Base-by-base conservation (phyloP, 2,797 vertebrate genomes). In the Crypturellus tataupa region DNA sequence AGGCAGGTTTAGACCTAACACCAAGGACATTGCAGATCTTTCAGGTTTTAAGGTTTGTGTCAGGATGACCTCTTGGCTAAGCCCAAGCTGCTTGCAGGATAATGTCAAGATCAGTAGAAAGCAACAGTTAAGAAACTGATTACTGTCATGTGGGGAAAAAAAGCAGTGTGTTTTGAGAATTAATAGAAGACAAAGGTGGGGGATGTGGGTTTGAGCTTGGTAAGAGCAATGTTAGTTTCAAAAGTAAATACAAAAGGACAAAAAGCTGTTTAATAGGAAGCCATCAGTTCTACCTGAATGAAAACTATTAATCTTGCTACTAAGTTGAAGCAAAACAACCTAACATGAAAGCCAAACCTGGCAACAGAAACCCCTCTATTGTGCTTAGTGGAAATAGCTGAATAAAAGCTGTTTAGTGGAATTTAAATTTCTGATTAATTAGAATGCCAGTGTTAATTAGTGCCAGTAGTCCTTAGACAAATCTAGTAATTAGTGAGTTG, bases 361-460 rank as follows among this genome's bases (percentile, higher is more conserved):
- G 35, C 37, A 81, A 42, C 8, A 46, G 40, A 18, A n/a, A 9
- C 8, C 23, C 55, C 27, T 70, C 10, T 21, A 49, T 81, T 91
- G 89, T 94, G 90, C 82, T 71, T 64, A 64, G 55, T 71, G 95
- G 69, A 94, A 97, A 94, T 47, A 81, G 39, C 87, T 68, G 81
- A 65, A 49, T 47, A 71, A 89, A 90, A 86, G 64, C 80, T 94
- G 53, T 91, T 96, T 33, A 31, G 86, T 76, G 87, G 70, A 89
- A 77, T 95, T 93, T 90, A 75, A 95, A 93, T 94, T 94, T 92
- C 93, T 96, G 95, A 94, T 95, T 90, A 96, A 96, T 97, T 97
- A 96, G 91, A 72, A 93, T 85, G 93, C 70, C 73, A 83, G 49
- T 97, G 93, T 96, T 96, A 96, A 97, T 97, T 97, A 97, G 92